Evolutionary conservation across 2,113 vertebrate genomes (phyloP), one percentile per base, ranked within the genome.

Genomic region (Clinocottus analis): DNA sequence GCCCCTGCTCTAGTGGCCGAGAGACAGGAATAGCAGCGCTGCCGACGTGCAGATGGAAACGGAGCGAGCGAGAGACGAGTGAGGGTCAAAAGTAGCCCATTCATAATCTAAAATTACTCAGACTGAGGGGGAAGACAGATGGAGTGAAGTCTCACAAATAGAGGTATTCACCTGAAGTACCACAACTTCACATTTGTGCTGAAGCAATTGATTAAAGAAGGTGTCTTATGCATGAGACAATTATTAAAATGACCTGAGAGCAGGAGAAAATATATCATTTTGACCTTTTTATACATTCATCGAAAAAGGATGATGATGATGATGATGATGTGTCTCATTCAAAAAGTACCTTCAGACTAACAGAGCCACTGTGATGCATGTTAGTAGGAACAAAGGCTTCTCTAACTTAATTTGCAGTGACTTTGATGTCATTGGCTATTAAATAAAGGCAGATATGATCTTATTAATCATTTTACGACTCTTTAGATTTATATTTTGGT

Each of bases 1-100:
- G 71, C 19, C 29, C 5, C 64, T 66, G 65, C 63, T 67, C 35
- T 19, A 72, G 59, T 83, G 71, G 53, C 75, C 21, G 1, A 66
- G 53, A 79, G 75, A 27, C 74, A 21, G 55, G 60, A 86, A 86
- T 81, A 73, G 69, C 25, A 51, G 47, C 13, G 0, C 21, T 21
- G 83, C 12, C 39, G 61, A 68, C 17, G 21, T 60, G 37, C 51
- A 55, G 51, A 59, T 45, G 65, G 70, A 49, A 63, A 61, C 37
- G 43, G 75, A 75, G 41, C 41, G 63, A 65, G 21, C 7, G 31
- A 29, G 33, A 69, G 41, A 23, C 29, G n/a, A 2, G 56, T 27
- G 29, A 45, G 45, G 56, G 72, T 65, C 60, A 72, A 33, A 67
- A 39, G 19, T 27, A 59, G 3, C 2, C 11, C 35, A 1, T n/a